A percentile compares a stretch with the other conserved stretches of the same genome.
Conservation (phyloP, 2,113 vertebrate genomes). For the Megalops atlanticus region DNA sequence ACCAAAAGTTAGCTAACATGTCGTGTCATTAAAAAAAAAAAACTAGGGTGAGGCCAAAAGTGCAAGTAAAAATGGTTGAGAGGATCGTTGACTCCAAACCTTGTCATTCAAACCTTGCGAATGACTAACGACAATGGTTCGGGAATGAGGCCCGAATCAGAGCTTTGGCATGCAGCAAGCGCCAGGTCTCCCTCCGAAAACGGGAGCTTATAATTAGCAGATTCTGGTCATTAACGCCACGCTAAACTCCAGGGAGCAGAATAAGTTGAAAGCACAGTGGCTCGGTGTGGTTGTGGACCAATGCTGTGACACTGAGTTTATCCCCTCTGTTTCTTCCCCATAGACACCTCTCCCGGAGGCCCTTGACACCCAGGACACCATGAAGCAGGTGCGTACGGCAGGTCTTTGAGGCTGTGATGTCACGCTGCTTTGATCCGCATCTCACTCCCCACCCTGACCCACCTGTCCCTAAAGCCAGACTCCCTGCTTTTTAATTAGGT, state of each 20-base stretch:
- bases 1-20: no score
- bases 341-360: slow-evolving; percentile 73
- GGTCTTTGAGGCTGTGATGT: neutral
- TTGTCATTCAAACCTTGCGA: no score
- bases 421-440: neutral
- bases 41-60: neutral
- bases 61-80: no score
- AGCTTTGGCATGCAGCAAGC: no score
- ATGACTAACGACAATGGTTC: no score
- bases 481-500: neutral
- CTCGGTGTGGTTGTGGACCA: slow-evolving; percentile 3
- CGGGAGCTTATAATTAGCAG: no score
- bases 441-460: neutral
- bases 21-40: no score
- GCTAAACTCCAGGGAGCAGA: no score
- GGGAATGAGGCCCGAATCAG: no score
- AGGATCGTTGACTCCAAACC: no score
- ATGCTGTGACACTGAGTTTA: slow-evolving; percentile 16
- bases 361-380: slow-evolving; percentile 68
- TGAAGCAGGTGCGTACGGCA: slow-evolving; percentile 73
- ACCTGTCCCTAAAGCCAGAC: neutral
- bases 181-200: no score
- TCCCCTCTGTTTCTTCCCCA: slow-evolving; percentile 25
- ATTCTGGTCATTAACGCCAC: no score
- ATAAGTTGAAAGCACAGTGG: neutral